phyloP scores from a whole-genome alignment of 2,888 invertebrate species.

The Orthonychiurus folsomi region DNA sequence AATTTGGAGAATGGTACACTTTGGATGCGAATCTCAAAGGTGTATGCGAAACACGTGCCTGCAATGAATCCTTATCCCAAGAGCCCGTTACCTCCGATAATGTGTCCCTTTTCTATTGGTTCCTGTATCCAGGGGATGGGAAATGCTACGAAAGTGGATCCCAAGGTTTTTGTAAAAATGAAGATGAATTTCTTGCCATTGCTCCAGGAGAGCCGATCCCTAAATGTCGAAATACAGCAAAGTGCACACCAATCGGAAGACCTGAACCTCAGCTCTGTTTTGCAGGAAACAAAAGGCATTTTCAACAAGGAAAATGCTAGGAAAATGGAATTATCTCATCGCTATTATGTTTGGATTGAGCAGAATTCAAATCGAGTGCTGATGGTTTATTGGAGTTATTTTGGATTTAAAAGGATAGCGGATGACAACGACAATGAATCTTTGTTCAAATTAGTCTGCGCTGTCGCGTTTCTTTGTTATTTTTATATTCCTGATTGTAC shows the following conservation, averaged over 20 bases:
- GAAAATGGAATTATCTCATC: not conserved
- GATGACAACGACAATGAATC: no score
- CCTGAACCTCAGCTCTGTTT: slow-evolving; percentile 33
- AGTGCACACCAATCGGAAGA: slow-evolving; percentile 28
- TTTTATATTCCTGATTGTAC: not conserved
- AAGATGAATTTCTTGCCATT: slow-evolving; percentile 23
- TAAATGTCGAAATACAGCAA: slow-evolving; percentile 24
- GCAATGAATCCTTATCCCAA: slow-evolving; percentile 14
- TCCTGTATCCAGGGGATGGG: slow-evolving; percentile 24
- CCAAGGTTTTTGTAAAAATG: slow-evolving; percentile 25
- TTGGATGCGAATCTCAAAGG: slow-evolving; percentile 27
- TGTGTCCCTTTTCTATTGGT: slow-evolving; percentile 19
- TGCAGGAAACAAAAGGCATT: slow-evolving; percentile 25
- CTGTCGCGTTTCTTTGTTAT: not conserved
- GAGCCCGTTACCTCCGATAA: slow-evolving; percentile 10
- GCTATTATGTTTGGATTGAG: no score
- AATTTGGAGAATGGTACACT: slow-evolving; percentile 31
- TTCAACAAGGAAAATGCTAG: slow-evolving; percentile 2
- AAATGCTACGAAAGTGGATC: slow-evolving; percentile 32
- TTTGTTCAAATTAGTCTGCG: no score
- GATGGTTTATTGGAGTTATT: not conserved
- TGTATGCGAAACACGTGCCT: slow-evolving; percentile 26
- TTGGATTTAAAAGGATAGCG: not conserved
- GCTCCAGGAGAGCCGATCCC: slow-evolving; percentile 34
- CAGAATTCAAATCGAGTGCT: not conserved